Base-by-base conservation (phyloP, 2,797 vertebrate genomes). In the Dipus sagitta region DNA sequence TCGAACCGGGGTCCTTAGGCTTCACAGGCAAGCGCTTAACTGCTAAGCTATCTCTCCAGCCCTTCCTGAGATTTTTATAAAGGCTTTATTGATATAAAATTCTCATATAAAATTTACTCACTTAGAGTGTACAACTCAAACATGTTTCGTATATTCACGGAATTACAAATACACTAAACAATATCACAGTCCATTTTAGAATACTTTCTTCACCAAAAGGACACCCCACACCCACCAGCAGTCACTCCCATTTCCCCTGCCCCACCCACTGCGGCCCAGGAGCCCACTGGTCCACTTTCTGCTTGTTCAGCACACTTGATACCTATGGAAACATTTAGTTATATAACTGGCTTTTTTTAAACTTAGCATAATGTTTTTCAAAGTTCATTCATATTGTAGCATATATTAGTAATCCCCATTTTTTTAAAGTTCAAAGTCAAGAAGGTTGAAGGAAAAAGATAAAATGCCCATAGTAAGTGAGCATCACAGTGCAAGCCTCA, bases 11-110 rank as follows among this genome's bases (percentile, higher is more conserved):
- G n/a, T n/a, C n/a, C n/a, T n/a, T n/a, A n/a, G n/a, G n/a, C n/a
- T n/a, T n/a, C n/a, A n/a, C n/a, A n/a, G n/a, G n/a, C n/a, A n/a
- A n/a, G n/a, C n/a, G n/a, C n/a, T n/a, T n/a, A n/a, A n/a, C n/a
- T n/a, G n/a, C n/a, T n/a, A n/a, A n/a, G n/a, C n/a, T n/a, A n/a
- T n/a, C n/a, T n/a, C n/a, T n/a, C n/a, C n/a, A n/a, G n/a, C n/a
- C n/a, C n/a, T 74, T 80, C 67, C 64, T 47, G 15, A 71, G n/a
- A 62, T n/a, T 81, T 70, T 23, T 20, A 64, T 34, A 78, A 71
- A 28, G 67, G n/a, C 23, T 91, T 91, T 78, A 74, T 28, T 30
- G 65, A 67, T 75, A 87, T 68, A 78, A 62, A 91, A 68, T 78
- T 70, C 68, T 68, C 52, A 77, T 54, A 60, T 30, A 78, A 91